phyloP scores from a whole-genome alignment of 2,113 vertebrate genomes.

The Gobius niger region DNA sequence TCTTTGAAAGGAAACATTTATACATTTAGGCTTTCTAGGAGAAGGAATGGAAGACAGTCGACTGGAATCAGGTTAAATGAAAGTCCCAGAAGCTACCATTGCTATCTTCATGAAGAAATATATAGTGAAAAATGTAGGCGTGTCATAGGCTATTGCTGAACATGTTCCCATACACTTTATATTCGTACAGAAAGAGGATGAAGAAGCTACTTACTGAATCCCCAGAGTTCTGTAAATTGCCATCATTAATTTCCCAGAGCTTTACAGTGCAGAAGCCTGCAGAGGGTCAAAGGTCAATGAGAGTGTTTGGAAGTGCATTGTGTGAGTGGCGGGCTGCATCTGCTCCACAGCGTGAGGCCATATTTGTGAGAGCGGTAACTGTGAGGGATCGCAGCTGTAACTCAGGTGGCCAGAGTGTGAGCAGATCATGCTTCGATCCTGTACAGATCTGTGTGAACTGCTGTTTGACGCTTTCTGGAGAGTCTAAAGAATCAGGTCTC shows the following conservation, averaged over 20 bases:
- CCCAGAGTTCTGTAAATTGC: slow-evolving; percentile 11
- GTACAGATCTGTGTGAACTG: background rate
- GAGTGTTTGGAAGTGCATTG: slow-evolving; percentile 24
- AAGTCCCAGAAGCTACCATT: too few species aligned
- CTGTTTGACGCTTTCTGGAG: background rate
- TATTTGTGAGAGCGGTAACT: slow-evolving; percentile 30
- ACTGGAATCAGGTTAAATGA: too few species aligned
- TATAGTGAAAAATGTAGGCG: too few species aligned
- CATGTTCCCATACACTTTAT: too few species aligned
- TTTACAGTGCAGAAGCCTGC: slow-evolving; percentile 2
- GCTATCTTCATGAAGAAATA: too few species aligned
- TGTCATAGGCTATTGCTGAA: too few species aligned
- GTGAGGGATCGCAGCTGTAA: slow-evolving; percentile 42
- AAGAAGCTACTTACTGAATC: too few species aligned
- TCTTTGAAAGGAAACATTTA: background rate
- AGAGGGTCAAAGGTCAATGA: slow-evolving; percentile 44
- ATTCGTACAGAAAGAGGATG: too few species aligned
- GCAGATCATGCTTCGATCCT: background rate
- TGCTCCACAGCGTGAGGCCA: slow-evolving; percentile 44
- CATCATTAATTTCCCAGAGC: slow-evolving; percentile 31
- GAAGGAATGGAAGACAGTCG: too few species aligned
- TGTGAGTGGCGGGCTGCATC: slow-evolving; percentile 44
- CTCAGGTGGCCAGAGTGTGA: slow-evolving; percentile 3
- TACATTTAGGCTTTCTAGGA: slow-evolving; percentile 8
- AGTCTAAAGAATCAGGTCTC: background rate